Base-by-base conservation (phyloP, 1,140 invertebrate genomes). In the Eriocheir sinensis region DNA sequence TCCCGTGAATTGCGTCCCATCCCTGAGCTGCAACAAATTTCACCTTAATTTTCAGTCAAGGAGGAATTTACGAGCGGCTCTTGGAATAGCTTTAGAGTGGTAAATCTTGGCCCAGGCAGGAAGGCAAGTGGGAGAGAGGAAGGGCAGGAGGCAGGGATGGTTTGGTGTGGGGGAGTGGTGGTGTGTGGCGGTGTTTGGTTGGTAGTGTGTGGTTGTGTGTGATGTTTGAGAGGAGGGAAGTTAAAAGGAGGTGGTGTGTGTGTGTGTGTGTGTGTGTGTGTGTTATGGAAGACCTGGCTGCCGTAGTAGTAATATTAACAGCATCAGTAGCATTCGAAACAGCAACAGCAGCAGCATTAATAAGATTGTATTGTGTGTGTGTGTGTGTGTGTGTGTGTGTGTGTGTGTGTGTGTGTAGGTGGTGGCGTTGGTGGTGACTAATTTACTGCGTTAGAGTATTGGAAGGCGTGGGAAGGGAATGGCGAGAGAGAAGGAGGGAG, bases 361-460 rank as follows among this genome's bases (percentile, higher is more conserved):
- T 72, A 72, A n/a, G n/a, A 8, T 72, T 72, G 27, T 72, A 72
- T 72, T 72, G 60, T 72, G 60, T 72, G 60, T 72, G 60, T 72
- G 60, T 72, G 60, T 72, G 60, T 72, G 60, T 72, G 60, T 72
- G 83, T 85, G 83, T 36, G 34, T 36, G 83, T 85, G 83, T 36
- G 34, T 36, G 83, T 85, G 83, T 36, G 34, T 36, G 83, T 85
- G 83, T 36, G 83, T 85, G 34, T 30, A 12, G 32, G 83, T 85
- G 83, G 83, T 36, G 6, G 83, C 36, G 83, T 17, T 85, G 83
- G 83, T 85, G 34, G 83, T 85, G 83, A 41, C 27, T 72, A 72
- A 72, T 72, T 72, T n/a, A 53, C 21, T 21, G 6, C 60, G n/a
- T 72, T 72, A 72, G 60, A n/a, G 60, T 72, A 72, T 72, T 72